A percentile compares a stretch with the other conserved stretches of the same genome.
Evolutionary conservation across 2,888 invertebrate species (phyloP).

Genomic region (Neoaliturus tenellus): DNA sequence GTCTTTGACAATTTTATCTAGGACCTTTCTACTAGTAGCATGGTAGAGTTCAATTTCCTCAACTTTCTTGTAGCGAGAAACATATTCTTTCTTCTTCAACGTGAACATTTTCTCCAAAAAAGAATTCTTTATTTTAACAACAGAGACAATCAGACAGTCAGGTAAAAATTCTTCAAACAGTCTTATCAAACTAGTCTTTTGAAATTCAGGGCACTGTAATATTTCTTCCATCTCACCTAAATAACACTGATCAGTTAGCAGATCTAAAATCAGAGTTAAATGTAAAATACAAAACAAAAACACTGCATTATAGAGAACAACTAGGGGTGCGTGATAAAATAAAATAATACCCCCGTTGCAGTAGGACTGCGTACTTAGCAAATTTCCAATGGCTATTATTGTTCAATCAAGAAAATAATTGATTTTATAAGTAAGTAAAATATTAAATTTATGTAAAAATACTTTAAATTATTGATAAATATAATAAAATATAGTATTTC

Average conservation of each 20-base stretch:
- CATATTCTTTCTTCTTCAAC: constrained; percentile 1
- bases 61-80: background rate
- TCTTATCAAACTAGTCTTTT: background rate
- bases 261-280: background rate
- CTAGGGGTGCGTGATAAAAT: no score
- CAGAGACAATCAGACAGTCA: background rate
- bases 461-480: no score
- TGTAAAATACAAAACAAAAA: no score
- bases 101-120: background rate
- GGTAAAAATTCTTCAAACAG: background rate
- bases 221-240: background rate
- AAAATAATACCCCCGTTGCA: no score
- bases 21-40: background rate
- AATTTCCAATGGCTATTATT: no score
- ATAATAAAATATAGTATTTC: no score
- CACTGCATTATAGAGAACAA: no score
- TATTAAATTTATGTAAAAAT: no score
- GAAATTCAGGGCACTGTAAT: background rate
- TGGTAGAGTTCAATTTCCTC: constrained; percentile 15
- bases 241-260: background rate
- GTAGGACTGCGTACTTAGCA: no score
- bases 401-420: no score
- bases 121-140: background rate
- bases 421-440: no score
- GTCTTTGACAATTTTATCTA: background rate